Base-by-base conservation (phyloP, 2,888 invertebrate genomes). In the Pristionchus mayeri region DNA sequence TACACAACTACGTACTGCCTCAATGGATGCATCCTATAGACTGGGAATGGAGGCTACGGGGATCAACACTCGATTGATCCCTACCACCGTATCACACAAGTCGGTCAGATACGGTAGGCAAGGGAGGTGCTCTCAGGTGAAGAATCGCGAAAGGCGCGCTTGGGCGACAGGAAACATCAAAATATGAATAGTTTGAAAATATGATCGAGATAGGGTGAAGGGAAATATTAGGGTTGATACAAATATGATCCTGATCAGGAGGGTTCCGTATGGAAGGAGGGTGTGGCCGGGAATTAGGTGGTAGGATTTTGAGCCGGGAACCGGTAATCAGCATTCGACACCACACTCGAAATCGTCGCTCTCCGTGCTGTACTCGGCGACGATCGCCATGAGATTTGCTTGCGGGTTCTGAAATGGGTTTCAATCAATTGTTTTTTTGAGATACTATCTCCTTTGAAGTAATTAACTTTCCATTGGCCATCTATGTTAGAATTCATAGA, bases 331-430 rank as follows among this genome's bases (percentile, higher is more conserved):
- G 50, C 76, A 78, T 9, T 75, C 75, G 50, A 63, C 81, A n/a
- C n/a, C n/a, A 3, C 63, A 34, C 0, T 85, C 85, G n/a, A 60
- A 37, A 21, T 63, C 85, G 52, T 85, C 85, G 80, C 80, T 80
- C 34, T 85, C 85, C 37, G 85, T 67, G 9, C 80, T 80, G 78
- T 83, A 76, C 52, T 85, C 85, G 13, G 24, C 54, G 0, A 85
- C 80, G 27, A 75, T 48, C 1, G 80, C 80, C 80, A 80, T 79
- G 30, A 79, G 37, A 9, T 40, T 79, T 18, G 30, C 44, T 27
- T 85, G 78, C 13, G 84, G 84, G 50, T 84, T 84, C 84, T 84
- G 84, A 37, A 84, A 57, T 37, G 13, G 24, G 44, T 44, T 44
- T 44, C 7, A 44, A 44, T 44, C 6, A 44, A 44, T 44, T 75